Conservation (phyloP, 2,888 invertebrate genomes). For the Aleiodes testaceus region DNA sequence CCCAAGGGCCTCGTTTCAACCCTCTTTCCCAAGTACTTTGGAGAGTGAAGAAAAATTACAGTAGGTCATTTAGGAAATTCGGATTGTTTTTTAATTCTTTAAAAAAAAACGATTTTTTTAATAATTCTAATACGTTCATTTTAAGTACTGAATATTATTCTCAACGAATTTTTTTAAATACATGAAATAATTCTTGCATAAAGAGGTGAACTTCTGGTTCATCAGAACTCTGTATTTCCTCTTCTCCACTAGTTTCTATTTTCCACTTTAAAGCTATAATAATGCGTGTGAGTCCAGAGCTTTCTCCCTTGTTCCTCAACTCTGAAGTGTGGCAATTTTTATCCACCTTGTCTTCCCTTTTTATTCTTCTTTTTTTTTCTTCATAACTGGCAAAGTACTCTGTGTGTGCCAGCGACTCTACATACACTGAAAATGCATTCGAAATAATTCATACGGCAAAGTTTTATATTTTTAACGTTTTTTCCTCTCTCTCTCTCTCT, state of each 20-base stretch:
- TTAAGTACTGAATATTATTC: too few relatives aligned
- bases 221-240: not conserved
- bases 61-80: too few relatives aligned
- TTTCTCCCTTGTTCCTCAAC: constrained; percentile 11
- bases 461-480: not conserved
- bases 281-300: constrained; percentile 19
- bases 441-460: constrained; percentile 26
- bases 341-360: not conserved
- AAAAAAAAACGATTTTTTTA: too few relatives aligned
- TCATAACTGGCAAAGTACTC: constrained; percentile 8
- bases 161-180: too few relatives aligned
- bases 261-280: constrained; percentile 1
- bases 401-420: constrained; percentile 23
- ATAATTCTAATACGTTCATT: too few relatives aligned
- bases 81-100: too few relatives aligned
- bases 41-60: too few relatives aligned
- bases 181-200: too few relatives aligned
- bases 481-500: too few relatives aligned
- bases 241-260: not conserved
- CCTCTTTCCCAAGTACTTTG: too few relatives aligned
- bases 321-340: not conserved
- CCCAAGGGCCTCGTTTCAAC: too few relatives aligned
- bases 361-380: not conserved
- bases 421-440: constrained; percentile 17
- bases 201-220: not conserved